These are phyloP conservation scores for Aphyosemion australe DNA, from an alignment of 2,113 vertebrate genomes.

Conservation along the genomic window DNA sequence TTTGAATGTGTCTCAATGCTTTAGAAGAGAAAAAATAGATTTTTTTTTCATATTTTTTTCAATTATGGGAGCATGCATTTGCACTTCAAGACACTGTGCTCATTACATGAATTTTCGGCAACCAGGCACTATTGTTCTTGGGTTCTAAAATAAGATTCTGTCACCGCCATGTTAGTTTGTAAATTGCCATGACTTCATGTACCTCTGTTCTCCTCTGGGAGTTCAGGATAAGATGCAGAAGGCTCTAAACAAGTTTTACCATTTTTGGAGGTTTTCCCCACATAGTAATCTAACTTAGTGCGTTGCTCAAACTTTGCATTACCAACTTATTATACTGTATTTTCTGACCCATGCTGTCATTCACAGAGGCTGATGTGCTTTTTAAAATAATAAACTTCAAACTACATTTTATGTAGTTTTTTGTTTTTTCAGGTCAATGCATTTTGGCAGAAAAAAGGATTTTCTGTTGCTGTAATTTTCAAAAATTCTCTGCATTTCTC, in stretches of 20 bases:
- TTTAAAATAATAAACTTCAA: conserved; percentile 23
- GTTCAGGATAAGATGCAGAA: neutral
- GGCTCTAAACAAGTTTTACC: conserved; percentile 12
- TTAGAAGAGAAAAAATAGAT: too few species aligned
- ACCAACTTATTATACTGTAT: conserved; percentile 19
- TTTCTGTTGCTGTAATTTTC: conserved; percentile 47
- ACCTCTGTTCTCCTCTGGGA: conserved; percentile 12
- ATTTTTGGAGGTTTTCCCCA: conserved; percentile 14
- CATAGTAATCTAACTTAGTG: conserved; percentile 18
- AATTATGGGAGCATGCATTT: conserved; percentile 18
- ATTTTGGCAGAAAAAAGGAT: conserved; percentile 27
- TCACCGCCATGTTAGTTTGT: conserved; percentile 20
- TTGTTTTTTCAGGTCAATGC: too few species aligned
- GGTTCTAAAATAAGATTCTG: conserved; percentile 26
- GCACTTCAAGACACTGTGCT: conserved; percentile 40
- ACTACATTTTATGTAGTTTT: too few species aligned
- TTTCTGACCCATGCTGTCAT: conserved; percentile 5
- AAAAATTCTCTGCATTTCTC: conserved; percentile 51
- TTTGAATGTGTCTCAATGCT: too few species aligned
- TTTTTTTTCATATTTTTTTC: too few species aligned
- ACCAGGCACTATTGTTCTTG: conserved; percentile 20
- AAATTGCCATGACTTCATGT: neutral
- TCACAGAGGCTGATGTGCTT: conserved; percentile 9
- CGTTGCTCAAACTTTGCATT: conserved; percentile 25
- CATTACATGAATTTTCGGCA: conserved; percentile 36